phyloP scores from a whole-genome alignment of 1,140 invertebrate genomes.

The Papilio aristodemus region DNA sequence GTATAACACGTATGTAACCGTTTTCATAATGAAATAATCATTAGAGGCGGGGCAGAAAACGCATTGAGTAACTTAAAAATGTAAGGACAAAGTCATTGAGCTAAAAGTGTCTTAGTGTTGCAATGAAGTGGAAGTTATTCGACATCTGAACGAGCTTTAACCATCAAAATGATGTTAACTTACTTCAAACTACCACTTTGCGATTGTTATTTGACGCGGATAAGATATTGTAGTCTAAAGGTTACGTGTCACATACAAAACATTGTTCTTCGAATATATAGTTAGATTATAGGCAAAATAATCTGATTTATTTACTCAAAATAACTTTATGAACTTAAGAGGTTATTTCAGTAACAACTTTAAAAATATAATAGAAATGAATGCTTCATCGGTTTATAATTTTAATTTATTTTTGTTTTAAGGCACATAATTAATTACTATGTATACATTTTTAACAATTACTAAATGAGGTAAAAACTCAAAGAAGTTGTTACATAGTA shows the following conservation, averaged over 20 bases:
- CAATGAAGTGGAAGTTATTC: conserved; percentile 30
- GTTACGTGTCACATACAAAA: conserved; percentile 22
- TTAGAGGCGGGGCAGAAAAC: conserved; percentile 14
- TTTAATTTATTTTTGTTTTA: too few relatives aligned
- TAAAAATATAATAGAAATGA: too few relatives aligned
- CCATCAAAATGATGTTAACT: conserved; percentile 31
- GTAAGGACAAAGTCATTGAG: conserved; percentile 27
- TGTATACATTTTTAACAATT: too few relatives aligned
- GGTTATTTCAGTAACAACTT: too few relatives aligned
- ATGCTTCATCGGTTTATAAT: too few relatives aligned
- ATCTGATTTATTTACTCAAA: too few relatives aligned
- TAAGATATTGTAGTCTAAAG: conserved; percentile 19
- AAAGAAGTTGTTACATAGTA: too few relatives aligned
- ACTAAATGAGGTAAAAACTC: too few relatives aligned
- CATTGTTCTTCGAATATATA: not conserved
- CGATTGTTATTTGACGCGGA: not conserved
- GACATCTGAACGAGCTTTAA: conserved; percentile 14
- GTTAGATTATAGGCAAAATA: too few relatives aligned
- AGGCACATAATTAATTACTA: too few relatives aligned
- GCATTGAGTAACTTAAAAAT: conserved; percentile 31
- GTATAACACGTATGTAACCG: conserved; percentile 5
- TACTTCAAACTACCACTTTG: conserved; percentile 32
- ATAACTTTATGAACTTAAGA: too few relatives aligned
- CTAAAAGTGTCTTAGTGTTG: conserved; percentile 28
- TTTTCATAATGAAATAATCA: conserved; percentile 26